A percentile compares a stretch with the other conserved stretches of the same genome.
phyloP scores from a whole-genome alignment of 2,797 vertebrate species.

The Podarcis lilfordi region DNA sequence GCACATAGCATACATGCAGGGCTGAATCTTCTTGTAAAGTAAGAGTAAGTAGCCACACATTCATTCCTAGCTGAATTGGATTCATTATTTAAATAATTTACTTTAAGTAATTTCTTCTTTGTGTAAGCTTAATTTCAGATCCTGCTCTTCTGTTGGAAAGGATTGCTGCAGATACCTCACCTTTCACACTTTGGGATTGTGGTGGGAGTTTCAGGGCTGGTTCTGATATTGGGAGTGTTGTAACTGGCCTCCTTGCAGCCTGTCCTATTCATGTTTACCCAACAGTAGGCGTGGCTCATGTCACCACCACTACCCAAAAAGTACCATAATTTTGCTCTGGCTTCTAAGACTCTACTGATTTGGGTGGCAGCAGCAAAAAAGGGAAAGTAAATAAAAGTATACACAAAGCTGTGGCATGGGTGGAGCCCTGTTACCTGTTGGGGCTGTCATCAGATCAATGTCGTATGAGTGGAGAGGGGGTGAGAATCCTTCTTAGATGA shows the following conservation, averaged over 20 bases:
- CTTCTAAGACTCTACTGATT: too few species aligned
- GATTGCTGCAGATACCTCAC: neutral
- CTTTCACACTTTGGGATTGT: neutral
- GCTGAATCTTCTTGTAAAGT: neutral
- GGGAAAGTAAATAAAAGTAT: too few species aligned
- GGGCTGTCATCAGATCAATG: too few species aligned
- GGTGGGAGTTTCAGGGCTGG: neutral
- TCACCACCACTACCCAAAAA: too few species aligned
- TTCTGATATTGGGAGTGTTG: neutral
- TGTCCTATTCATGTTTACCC: neutral
- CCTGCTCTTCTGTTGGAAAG: neutral
- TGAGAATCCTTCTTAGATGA: too few species aligned
- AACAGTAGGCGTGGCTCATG: too few species aligned
- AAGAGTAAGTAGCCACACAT: neutral
- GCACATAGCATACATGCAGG: neutral
- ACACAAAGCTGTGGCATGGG: too few species aligned
- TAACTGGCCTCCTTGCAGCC: neutral
- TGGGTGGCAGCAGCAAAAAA: too few species aligned
- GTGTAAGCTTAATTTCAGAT: neutral
- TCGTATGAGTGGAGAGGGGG: too few species aligned
- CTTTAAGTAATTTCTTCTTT: neutral
- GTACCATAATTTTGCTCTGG: too few species aligned
- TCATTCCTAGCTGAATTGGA: neutral
- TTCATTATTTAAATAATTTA: neutral
- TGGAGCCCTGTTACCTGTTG: too few species aligned